phyloP scores from a whole-genome alignment of 2,888 invertebrate species.

The Dicranocentrus wangi region DNA sequence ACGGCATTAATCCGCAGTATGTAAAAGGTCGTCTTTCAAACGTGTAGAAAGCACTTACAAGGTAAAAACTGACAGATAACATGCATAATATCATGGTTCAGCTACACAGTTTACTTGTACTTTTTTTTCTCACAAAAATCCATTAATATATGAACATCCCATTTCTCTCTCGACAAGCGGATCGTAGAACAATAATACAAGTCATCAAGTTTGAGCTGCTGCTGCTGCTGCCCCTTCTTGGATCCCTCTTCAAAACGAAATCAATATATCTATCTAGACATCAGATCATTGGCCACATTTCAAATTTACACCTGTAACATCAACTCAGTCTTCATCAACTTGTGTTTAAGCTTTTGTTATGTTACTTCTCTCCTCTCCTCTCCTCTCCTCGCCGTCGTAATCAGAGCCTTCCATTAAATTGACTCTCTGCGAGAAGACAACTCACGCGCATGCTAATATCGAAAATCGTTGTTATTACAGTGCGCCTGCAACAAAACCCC shows the following conservation, averaged over 20 bases:
- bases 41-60: constrained; percentile 3
- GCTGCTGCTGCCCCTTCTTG: too few species aligned
- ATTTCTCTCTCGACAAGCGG: constrained; percentile 11
- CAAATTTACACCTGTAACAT: constrained; percentile 24
- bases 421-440: background rate
- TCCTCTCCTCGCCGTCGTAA: background rate
- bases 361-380: too few species aligned
- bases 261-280: background rate
- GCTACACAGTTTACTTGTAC: background rate
- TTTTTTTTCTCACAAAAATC: background rate
- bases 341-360: background rate
- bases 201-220: too few species aligned
- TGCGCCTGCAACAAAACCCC: background rate
- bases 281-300: background rate
- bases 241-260: background rate
- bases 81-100: too few species aligned
- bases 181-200: too few species aligned
- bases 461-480: background rate
- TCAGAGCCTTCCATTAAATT: background rate
- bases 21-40: constrained; percentile 18
- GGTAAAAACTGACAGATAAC: constrained; percentile 2
- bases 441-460: background rate
- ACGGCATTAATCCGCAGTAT: constrained; percentile 23
- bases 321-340: background rate
- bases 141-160: background rate